Percentiles rank a stretch among this genome's conserved stretches.
These are phyloP conservation scores for Parotocinclus haroldoi DNA, from an alignment of 2,797 vertebrate species.

Conservation along the genomic window DNA sequence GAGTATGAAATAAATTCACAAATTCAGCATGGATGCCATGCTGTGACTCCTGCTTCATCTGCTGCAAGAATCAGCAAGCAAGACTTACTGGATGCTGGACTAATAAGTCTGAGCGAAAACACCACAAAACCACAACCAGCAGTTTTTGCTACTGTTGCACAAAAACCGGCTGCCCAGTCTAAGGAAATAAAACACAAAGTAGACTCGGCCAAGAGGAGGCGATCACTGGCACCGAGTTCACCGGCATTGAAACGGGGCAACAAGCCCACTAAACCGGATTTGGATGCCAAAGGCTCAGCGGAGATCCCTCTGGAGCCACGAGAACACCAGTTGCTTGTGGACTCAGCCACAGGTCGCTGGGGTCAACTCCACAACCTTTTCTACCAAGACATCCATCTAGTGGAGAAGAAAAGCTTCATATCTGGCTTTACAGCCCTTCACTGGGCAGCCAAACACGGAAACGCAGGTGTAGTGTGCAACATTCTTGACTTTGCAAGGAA, in stretches of 20 bases:
- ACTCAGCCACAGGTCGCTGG: conserved; percentile 82
- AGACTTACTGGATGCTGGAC: conserved; percentile 56
- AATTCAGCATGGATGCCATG: too few relatives aligned
- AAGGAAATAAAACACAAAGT: conserved; percentile 7
- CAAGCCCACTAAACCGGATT: conserved; percentile 59
- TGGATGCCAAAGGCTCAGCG: conserved; percentile 59
- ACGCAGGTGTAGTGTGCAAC: conserved; percentile 75
- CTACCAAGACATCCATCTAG: conserved; percentile 75
- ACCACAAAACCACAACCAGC: conserved; percentile 52
- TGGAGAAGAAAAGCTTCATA: conserved; percentile 83
- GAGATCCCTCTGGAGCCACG: conserved; percentile 75
- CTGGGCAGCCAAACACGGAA: conserved; percentile 90
- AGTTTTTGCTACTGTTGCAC: conserved; percentile 67
- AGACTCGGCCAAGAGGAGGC: conserved; percentile 49
- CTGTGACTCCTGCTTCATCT: too few relatives aligned
- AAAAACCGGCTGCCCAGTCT: conserved; percentile 58
- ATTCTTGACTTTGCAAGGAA: conserved; percentile 71
- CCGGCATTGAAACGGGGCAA: conserved; percentile 59
- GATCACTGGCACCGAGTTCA: conserved; percentile 48
- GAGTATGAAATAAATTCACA: too few relatives aligned
- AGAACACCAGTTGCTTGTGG: conserved; percentile 87
- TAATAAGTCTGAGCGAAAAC: conserved; percentile 58
- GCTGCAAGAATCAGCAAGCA: not conserved
- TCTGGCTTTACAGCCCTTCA: conserved; percentile 91
- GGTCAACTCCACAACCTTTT: conserved; percentile 79